Conservation (phyloP, 2,113 vertebrate species). For the Cryptoleucopteryx plumbea region DNA sequence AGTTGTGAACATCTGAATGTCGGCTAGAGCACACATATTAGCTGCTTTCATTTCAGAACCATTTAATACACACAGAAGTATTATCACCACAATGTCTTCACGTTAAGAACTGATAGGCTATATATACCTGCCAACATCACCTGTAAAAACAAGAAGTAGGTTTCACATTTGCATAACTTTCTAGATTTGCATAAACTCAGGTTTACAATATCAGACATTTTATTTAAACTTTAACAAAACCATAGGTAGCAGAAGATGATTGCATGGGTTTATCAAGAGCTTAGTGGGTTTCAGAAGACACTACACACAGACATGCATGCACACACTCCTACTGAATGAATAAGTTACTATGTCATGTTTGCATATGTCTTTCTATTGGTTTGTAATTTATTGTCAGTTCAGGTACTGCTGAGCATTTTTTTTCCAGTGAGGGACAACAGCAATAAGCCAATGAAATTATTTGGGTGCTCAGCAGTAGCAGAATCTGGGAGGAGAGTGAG, state of each 20-base stretch:
- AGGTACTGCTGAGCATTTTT: not conserved
- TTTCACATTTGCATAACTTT: not conserved
- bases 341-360: not conserved
- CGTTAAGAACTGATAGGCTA: not conserved
- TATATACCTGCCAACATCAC: not conserved
- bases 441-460: not conserved
- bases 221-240: not conserved
- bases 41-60: not conserved
- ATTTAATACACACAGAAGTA: not conserved
- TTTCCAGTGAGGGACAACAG: not conserved
- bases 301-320: accelerated
- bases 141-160: not conserved
- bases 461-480: not conserved
- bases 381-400: not conserved
- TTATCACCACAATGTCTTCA: not conserved
- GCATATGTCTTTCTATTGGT: not conserved
- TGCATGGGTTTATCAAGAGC: not conserved
- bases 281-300: not conserved
- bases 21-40: not conserved
- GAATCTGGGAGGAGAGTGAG: not conserved
- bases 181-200: not conserved
- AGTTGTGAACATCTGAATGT: not conserved
- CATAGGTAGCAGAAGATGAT: not conserved
- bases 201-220: not conserved
- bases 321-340: not conserved